Evolutionary conservation across 2,113 vertebrate genomes (phyloP).

Genomic region (Calyptomena viridis): DNA sequence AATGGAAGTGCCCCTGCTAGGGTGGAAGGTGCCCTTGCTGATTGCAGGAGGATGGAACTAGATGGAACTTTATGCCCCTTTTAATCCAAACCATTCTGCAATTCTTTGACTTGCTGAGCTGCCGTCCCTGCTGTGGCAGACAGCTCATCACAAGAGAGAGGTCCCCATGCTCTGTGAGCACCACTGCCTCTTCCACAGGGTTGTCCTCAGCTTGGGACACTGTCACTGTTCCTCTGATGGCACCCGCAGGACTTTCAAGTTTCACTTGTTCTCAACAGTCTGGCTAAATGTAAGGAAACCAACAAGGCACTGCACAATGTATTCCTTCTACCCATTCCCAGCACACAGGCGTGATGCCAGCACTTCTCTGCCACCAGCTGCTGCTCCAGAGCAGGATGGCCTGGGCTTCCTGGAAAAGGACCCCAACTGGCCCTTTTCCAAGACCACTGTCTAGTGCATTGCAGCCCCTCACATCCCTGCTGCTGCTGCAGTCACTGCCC

Average conservation of each 20-base stretch:
- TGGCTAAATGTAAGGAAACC: too few species aligned
- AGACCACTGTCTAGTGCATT: not conserved
- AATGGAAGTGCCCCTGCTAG: too few species aligned
- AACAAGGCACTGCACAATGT: rapidly evolving
- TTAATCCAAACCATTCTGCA: not conserved
- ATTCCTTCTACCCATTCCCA: not conserved
- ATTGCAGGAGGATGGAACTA: not conserved
- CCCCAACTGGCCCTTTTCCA: not conserved
- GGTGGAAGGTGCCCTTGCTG: not conserved
- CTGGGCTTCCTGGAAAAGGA: too few species aligned
- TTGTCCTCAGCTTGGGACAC: not conserved
- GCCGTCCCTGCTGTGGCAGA: not conserved
- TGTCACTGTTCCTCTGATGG: not conserved
- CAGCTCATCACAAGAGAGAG: not conserved
- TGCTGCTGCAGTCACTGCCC: not conserved
- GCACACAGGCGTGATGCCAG: not conserved
- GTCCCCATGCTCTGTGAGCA: not conserved
- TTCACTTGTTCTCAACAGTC: not conserved
- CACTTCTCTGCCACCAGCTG: not conserved
- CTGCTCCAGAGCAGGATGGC: too few species aligned
- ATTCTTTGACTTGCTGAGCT: not conserved
- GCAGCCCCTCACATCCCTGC: not conserved
- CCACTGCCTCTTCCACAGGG: not conserved
- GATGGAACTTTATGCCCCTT: not conserved
- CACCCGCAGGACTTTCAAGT: not conserved